phyloP scores from a whole-genome alignment of 2,113 vertebrate species.

The Oenanthe oenanthe region DNA sequence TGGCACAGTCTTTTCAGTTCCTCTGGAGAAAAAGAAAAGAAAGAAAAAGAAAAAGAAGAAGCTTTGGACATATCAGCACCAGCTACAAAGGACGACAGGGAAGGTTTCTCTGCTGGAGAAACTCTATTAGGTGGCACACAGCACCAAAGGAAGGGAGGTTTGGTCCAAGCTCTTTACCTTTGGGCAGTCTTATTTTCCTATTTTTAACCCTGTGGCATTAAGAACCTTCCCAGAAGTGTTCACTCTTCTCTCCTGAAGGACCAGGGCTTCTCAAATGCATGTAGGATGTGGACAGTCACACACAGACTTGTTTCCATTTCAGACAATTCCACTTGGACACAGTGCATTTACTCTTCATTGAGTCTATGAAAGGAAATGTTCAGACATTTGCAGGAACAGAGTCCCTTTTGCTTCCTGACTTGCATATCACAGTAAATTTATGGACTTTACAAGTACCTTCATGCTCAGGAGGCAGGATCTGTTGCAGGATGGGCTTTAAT shows the following conservation, averaged over 20 bases:
- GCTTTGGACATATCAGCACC: neutral
- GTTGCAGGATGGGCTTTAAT: neutral
- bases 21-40: neutral
- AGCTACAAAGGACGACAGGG: neutral
- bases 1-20: conserved; percentile 2
- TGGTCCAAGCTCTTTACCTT: neutral
- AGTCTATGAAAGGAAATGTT: neutral
- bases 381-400: neutral
- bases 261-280: neutral
- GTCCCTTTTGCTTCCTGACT: neutral
- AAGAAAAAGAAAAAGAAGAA: neutral
- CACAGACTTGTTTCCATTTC: neutral
- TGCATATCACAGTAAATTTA: neutral
- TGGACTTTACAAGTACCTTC: neutral
- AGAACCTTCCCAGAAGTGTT: neutral
- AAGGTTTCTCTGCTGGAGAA: neutral
- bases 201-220: neutral
- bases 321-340: neutral
- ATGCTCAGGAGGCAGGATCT: neutral
- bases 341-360: neutral
- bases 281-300: neutral
- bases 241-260: neutral
- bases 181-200: neutral
- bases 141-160: neutral
- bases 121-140: neutral